phyloP scores from a whole-genome alignment of 2,113 vertebrate genomes.

The Pelodiscus sinensis region DNA sequence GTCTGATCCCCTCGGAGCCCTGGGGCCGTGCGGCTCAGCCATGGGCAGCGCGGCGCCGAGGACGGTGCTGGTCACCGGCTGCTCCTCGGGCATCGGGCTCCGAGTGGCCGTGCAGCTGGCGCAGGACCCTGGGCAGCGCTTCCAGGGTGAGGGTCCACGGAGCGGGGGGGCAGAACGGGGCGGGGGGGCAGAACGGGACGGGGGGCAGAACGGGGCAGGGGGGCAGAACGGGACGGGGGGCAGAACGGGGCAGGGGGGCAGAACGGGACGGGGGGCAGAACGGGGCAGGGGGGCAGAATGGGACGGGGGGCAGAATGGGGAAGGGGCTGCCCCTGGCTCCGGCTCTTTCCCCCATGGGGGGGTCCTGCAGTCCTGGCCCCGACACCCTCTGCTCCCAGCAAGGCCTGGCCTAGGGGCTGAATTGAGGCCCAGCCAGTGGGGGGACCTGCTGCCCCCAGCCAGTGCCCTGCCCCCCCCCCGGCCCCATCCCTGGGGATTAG shows the following conservation, averaged over 20 bases:
- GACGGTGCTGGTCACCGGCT: conserved; percentile 84
- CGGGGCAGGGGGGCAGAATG: fast-evolving
- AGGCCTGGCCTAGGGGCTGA: too few relatives aligned
- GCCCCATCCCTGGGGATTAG: too few relatives aligned
- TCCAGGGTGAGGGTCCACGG: conserved; percentile 75
- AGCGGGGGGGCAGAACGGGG: neutral
- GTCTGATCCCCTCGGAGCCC: conserved; percentile 18
- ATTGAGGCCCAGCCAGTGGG: too few relatives aligned
- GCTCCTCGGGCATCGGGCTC: conserved; percentile 87
- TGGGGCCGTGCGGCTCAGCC: neutral
- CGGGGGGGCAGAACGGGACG: neutral
- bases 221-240: fast-evolving
- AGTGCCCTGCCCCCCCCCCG: too few relatives aligned
- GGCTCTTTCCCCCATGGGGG: too few relatives aligned
- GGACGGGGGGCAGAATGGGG: neutral
- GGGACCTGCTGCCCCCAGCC: neutral
- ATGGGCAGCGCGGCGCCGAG: conserved; percentile 56
- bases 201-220: fast-evolving
- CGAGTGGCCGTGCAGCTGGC: conserved; percentile 82
- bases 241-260: neutral
- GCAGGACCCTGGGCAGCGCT: conserved; percentile 78
- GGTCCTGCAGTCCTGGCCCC: neutral
- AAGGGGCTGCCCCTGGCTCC: fast-evolving
- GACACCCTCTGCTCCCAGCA: too few relatives aligned
- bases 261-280: neutral